phyloP scores from a whole-genome alignment of 2,113 vertebrate genomes.

The Anas platyrhynchos region DNA sequence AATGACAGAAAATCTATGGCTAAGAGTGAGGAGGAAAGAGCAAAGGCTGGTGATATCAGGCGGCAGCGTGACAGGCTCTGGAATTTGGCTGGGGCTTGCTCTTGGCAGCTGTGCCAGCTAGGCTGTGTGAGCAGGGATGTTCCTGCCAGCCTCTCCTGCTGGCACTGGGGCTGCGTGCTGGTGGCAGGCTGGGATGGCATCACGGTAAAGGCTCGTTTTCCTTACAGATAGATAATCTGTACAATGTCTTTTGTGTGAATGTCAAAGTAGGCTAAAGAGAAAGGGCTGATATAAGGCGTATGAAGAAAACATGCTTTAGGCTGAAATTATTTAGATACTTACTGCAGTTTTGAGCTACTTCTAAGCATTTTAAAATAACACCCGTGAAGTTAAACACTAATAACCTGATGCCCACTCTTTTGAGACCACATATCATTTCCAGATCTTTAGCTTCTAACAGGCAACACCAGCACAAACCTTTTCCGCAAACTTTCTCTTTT shows the following conservation, averaged over 20 bases:
- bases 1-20: neutral
- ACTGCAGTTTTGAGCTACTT: neutral
- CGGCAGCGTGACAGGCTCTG: fast-evolving
- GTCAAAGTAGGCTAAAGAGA: neutral
- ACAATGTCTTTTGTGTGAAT: fast-evolving
- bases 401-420: neutral
- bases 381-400: neutral
- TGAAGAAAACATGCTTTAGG: neutral
- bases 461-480: neutral
- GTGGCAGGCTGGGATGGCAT: neutral
- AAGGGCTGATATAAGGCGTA: neutral
- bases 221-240: neutral
- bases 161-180: neutral
- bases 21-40: neutral
- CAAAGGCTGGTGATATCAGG: neutral
- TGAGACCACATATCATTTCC: neutral
- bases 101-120: neutral
- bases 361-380: neutral
- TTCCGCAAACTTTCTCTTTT: neutral
- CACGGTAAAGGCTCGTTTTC: fast-evolving
- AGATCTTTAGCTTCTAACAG: neutral
- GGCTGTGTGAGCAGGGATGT: neutral
- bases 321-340: neutral
- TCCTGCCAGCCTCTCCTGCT: neutral
- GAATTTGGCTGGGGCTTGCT: neutral